phyloP scores from a whole-genome alignment of 2,888 invertebrate genomes.

The Lasioglossum oenotherae region DNA sequence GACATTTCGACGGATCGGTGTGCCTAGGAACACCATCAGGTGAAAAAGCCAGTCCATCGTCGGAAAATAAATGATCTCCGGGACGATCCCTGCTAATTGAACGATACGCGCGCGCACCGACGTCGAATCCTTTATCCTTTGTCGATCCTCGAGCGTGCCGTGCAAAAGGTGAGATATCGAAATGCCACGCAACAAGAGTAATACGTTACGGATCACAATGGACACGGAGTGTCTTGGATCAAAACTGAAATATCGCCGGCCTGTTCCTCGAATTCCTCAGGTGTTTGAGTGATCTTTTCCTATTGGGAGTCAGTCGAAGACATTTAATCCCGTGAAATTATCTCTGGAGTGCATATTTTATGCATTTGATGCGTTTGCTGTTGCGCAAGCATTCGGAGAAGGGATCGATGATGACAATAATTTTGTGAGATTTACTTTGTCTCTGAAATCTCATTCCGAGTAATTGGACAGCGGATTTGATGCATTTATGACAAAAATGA shows the following conservation, averaged over 20 bases:
- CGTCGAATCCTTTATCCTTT: constrained; percentile 18
- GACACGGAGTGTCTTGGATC: constrained; percentile 17
- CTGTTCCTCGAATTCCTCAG: neutral
- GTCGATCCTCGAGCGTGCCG: neutral
- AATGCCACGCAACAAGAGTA: constrained; percentile 51
- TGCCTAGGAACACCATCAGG: constrained; percentile 26
- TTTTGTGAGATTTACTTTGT: too few species aligned
- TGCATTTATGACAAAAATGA: too few species aligned
- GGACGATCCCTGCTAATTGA: constrained; percentile 54
- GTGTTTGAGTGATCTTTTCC: neutral
- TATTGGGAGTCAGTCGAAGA: neutral
- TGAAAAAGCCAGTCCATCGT: constrained; percentile 7
- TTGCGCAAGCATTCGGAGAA: neutral
- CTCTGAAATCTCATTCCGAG: too few species aligned
- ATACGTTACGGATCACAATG: constrained; percentile 42
- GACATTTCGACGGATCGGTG: constrained; percentile 53
- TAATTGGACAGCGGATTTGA: too few species aligned
- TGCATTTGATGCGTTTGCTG: neutral
- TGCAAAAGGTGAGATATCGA: constrained; percentile 39
- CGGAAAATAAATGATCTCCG: constrained; percentile 44
- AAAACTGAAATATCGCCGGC: constrained; percentile 28
- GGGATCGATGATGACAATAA: neutral
- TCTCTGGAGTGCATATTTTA: neutral
- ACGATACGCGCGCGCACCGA: constrained; percentile 26
- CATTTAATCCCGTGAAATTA: neutral